Conservation (phyloP, 2,113 vertebrate species). For the Ia io region DNA sequence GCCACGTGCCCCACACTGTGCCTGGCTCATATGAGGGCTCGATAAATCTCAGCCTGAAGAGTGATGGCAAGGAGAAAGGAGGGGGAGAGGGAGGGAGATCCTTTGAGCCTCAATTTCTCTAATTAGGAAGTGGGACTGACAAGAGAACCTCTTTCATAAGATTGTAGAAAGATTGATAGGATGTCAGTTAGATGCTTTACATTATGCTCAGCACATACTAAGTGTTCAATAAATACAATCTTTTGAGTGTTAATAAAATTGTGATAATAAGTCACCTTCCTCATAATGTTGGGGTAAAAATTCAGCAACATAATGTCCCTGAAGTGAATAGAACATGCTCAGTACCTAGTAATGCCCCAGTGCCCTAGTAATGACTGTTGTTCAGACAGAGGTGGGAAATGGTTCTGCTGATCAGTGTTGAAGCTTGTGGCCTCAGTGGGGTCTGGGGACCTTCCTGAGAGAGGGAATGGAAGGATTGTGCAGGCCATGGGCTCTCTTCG, state of each 20-base stretch:
- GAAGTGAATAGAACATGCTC: background rate
- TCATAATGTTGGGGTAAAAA: rapidly evolving
- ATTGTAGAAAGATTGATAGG: rapidly evolving
- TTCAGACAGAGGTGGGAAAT: background rate
- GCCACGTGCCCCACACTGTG: no score
- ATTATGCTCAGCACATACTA: rapidly evolving
- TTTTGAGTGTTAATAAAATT: background rate
- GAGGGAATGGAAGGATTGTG: rapidly evolving
- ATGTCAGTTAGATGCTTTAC: rapidly evolving
- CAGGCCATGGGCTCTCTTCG: background rate
- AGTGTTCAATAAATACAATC: background rate
- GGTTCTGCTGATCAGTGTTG: rapidly evolving
- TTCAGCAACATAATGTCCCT: rapidly evolving
- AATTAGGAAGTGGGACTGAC: no score
- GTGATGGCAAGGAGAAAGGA: rapidly evolving
- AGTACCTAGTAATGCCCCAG: background rate
- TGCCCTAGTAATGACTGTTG: rapidly evolving
- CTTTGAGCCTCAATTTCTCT: background rate
- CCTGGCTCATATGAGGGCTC: background rate
- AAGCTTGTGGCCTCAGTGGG: rapidly evolving
- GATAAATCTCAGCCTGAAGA: background rate
- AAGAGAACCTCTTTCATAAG: background rate
- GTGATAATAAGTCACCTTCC: background rate
- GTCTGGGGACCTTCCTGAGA: background rate
- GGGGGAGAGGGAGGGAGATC: background rate